Base-by-base conservation (phyloP, 2,888 invertebrate species). In the Toxonevra muliebris region DNA sequence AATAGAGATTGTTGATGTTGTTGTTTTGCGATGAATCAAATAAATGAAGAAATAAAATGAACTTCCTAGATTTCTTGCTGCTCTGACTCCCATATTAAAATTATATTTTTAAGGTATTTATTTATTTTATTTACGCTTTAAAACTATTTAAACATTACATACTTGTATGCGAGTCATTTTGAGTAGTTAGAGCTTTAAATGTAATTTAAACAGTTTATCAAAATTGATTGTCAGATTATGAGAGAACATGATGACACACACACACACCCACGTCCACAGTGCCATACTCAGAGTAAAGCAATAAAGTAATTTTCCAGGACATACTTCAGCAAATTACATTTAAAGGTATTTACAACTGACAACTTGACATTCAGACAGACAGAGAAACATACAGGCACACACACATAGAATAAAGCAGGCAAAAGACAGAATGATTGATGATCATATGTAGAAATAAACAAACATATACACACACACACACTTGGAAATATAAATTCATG, bases 301-400 rank as follows among this genome's bases (percentile, higher is more conserved):
- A 63, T 43, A 62, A 42, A 42, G 62, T 42, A 43, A 62, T 62
- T 54, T 50, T 42, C 55, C 30, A 55, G 43, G 45, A 63, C 30
- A 53, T 43, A 50, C 65, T 17, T 42, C 41, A 30, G 48, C 65
- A 59, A 59, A 65, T 65, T 65, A 58, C 58, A 65, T 30, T 65
- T 53, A 41, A 65, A 65, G 59, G 65, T 65, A 65, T 65, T 65
- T 65, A 59, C 50, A 19, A 52, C 12, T 59, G 65, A 65, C 45
- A 58, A 48, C 40, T 59, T n/a, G 13, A 40, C 30, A 40, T 40
- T 11, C n/a, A 40, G n/a, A 43, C 8, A 52, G 30, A 52, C 62
- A 30, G 30, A 30, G 30, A 30, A 30, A 30, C 30, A 30, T 30
- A 30, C 30, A 30, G 3, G 7, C 30, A 30, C 30, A 30, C 30